A percentile compares a stretch with the other conserved stretches of the same genome.
phyloP scores from a whole-genome alignment of 2,888 invertebrate species.

The Polyommatus iphigenia region DNA sequence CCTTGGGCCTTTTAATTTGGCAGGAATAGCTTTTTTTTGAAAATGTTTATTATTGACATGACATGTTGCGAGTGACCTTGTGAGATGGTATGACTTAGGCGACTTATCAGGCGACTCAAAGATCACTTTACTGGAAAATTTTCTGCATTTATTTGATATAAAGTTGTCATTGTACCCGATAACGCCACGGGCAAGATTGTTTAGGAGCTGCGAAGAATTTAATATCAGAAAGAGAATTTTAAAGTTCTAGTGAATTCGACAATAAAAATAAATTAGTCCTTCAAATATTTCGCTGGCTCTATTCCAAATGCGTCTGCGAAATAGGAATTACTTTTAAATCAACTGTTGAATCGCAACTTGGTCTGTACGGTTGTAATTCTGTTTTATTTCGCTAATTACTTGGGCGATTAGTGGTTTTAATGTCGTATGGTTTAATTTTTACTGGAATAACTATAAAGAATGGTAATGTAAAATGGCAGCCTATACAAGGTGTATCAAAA shows the following conservation, averaged over 20 bases:
- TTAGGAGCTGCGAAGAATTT: not conserved
- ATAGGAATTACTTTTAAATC: conserved; percentile 23
- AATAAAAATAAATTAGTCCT: conserved; percentile 25
- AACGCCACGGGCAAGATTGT: not conserved
- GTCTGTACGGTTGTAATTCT: not conserved
- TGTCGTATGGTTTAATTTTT: not conserved
- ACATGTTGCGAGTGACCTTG: too few relatives aligned
- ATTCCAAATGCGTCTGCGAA: conserved; percentile 21
- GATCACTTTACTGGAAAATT: too few relatives aligned
- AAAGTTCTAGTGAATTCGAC: conserved; percentile 16
- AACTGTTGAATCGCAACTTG: conserved; percentile 1
- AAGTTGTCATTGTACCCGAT: not conserved
- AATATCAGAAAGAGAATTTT: conserved; percentile 3
- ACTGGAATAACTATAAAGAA: too few relatives aligned
- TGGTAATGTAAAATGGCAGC: too few relatives aligned
- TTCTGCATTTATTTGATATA: too few relatives aligned
- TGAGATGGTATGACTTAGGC: too few relatives aligned
- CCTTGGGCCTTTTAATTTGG: too few relatives aligned
- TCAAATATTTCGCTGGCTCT: conserved; percentile 12
- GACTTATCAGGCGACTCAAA: too few relatives aligned
- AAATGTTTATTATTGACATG: too few relatives aligned
- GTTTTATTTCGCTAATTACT: not conserved
- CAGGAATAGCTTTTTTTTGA: too few relatives aligned
- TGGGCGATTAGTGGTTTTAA: not conserved
- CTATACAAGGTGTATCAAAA: too few relatives aligned